Evolutionary conservation across 2,113 vertebrate genomes (phyloP).

Genomic region (Rhinolophus sinicus): DNA sequence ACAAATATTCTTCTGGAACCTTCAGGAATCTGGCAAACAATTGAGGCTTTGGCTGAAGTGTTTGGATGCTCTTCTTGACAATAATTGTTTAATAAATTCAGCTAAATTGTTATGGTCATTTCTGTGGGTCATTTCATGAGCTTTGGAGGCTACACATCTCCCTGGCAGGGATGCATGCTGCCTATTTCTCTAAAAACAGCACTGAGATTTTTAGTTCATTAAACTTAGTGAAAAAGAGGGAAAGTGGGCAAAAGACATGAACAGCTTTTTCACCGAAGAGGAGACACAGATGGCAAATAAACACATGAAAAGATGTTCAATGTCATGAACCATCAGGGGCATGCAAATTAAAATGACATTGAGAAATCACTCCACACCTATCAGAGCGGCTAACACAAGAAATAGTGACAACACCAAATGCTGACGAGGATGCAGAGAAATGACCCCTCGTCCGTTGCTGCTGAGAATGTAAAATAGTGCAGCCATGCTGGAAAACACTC

Average conservation of each 20-base stretch:
- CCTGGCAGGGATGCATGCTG: neutral
- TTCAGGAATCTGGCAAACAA: neutral
- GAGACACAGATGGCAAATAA: neutral
- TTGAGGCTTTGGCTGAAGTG: fast-evolving
- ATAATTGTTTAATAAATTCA: fast-evolving
- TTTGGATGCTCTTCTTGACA: fast-evolving
- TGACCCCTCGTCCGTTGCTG: fast-evolving
- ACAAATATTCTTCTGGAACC: neutral
- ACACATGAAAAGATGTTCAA: fast-evolving
- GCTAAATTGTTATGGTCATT: neutral
- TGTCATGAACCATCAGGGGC: neutral
- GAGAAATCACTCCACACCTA: fast-evolving
- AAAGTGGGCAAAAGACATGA: neutral
- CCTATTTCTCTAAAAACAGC: neutral
- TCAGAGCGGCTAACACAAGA: neutral
- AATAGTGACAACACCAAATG: fast-evolving
- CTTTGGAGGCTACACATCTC: neutral
- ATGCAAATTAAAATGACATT: fast-evolving
- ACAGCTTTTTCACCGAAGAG: neutral
- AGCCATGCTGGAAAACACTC: neutral
- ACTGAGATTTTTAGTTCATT: neutral
- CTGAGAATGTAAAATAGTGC: fast-evolving
- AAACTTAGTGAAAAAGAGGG: neutral
- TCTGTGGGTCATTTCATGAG: neutral
- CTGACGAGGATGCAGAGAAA: fast-evolving